Percentiles rank a stretch among this genome's conserved stretches.
Evolutionary conservation across 1,140 invertebrate genomes (phyloP).

Genomic region (Drosophila equinoxialis): DNA sequence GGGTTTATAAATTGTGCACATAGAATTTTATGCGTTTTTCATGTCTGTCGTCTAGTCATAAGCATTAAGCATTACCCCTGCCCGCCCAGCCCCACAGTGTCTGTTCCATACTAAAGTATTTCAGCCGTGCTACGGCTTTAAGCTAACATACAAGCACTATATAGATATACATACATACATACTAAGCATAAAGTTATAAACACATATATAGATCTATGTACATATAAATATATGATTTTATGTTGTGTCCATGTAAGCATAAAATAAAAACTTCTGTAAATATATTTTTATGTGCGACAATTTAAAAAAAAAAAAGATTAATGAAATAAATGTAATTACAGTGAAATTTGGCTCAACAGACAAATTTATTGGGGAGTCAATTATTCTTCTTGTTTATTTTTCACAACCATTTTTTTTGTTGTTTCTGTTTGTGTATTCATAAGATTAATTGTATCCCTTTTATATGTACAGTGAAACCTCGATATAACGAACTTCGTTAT

Average conservation of each 20-base stretch:
- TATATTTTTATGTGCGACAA: constrained; percentile 55
- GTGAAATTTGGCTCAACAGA: too few species aligned
- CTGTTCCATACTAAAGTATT: constrained; percentile 64
- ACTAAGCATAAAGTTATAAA: neutral
- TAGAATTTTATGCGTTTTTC: constrained; percentile 50
- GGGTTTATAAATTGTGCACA: constrained; percentile 2
- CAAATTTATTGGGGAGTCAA: too few species aligned
- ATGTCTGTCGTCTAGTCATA: constrained; percentile 53
- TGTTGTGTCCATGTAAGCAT: constrained; percentile 1
- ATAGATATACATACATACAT: too few species aligned
- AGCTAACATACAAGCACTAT: constrained; percentile 42
- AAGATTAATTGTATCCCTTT: too few species aligned
- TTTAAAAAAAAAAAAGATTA: constrained; percentile 32
- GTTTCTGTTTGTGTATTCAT: too few species aligned
- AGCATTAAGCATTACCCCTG: constrained; percentile 10
- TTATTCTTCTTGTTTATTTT: too few species aligned
- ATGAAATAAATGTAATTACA: constrained; percentile 48
- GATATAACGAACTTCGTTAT: too few species aligned
- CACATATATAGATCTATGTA: neutral
- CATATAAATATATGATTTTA: neutral
- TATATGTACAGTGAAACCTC: too few species aligned
- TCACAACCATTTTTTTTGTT: too few species aligned
- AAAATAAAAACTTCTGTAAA: constrained; percentile 39
- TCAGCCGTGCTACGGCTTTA: constrained; percentile 68
- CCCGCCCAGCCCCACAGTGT: constrained; percentile 6